Evolutionary conservation across 2,888 invertebrate species (phyloP), one percentile per base, ranked within the genome.

Genomic region (Torymus tubicola): DNA sequence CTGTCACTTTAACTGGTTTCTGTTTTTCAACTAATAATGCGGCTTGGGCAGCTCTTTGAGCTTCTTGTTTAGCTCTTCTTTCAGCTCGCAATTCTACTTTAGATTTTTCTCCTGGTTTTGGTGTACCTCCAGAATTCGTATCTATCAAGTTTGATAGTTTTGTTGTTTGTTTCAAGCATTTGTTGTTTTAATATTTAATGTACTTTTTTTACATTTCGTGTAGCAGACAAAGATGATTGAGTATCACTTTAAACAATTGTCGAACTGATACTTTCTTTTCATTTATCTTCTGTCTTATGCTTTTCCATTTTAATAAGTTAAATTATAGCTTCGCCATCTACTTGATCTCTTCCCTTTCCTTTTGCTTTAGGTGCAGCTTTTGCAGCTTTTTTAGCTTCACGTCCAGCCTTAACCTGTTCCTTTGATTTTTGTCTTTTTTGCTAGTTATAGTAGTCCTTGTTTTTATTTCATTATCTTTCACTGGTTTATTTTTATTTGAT

Each of bases 41-140:
- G 83, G 92, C 92, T 88, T 97, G 97, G 0, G 94, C 95, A 18
- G 95, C 94, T 82, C 97, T 92, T 88, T 97, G 97, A 0, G 96
- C 95, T 88, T 97, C 97, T 91, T 96, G 96, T 86, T 95, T 93
- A 0, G 95, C 95, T 78, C 97, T 92, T 81, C 97, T 92, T 88
- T 96, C 96, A 0, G 95, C 96, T 88, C 93, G 94, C 61, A 96
- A 90, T 85, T 95, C 94, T 2, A 95, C 93, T 91, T 97, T 97
- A 82, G 94, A 94, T 91, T 95, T 93, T 10, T 88, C 91, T 84
- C 92, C 92, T 78, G 90, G 91, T 83, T 81, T 78, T 50, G 61
- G 10, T 31, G 68, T 63, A 10, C 31, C 21, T 55, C 63, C 4
- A 8, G 4, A 16, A 2, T 53, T 31, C 60, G 67, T 78, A 13